Evolutionary conservation across 2,797 vertebrate species (phyloP).

Genomic region (Tauraco hartlaubi): DNA sequence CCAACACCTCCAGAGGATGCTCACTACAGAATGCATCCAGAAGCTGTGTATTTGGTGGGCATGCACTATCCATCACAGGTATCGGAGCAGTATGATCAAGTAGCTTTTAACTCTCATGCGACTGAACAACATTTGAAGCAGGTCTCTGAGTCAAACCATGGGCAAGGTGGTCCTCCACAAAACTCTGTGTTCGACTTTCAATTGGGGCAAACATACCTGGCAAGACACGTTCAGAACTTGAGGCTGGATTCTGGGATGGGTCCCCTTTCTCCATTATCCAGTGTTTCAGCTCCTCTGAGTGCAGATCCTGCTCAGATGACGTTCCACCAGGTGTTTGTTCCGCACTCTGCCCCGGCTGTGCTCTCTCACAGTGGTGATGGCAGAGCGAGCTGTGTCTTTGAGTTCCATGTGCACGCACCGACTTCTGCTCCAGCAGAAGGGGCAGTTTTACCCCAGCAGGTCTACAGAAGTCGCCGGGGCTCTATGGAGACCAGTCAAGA

Average conservation of each 20-base stretch:
- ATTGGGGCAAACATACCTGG: constrained; percentile 85
- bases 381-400: constrained; percentile 88
- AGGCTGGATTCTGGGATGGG: constrained; percentile 88
- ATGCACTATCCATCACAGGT: constrained; percentile 80
- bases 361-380: constrained; percentile 83
- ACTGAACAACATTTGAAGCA: constrained; percentile 86
- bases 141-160: constrained; percentile 80
- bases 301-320: constrained; percentile 79
- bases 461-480: constrained; percentile 87
- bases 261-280: constrained; percentile 82
- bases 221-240: constrained; percentile 87
- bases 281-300: constrained; percentile 79
- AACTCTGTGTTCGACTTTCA: constrained; percentile 88
- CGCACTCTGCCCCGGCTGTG: constrained; percentile 91
- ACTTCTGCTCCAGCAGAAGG: constrained; percentile 81
- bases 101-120: constrained; percentile 85
- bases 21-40: constrained; percentile 89
- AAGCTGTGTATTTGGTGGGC: constrained; percentile 87
- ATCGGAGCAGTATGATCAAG: constrained; percentile 89
- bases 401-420: constrained; percentile 88
- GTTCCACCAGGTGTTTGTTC: constrained; percentile 85
- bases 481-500: constrained; percentile 91
- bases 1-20: constrained; percentile 85
- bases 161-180: constrained; percentile 78
- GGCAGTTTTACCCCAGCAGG: constrained; percentile 79